Evolutionary conservation across 23 tunicate genomes (phyloP).

Genomic region (Styela clava): DNA sequence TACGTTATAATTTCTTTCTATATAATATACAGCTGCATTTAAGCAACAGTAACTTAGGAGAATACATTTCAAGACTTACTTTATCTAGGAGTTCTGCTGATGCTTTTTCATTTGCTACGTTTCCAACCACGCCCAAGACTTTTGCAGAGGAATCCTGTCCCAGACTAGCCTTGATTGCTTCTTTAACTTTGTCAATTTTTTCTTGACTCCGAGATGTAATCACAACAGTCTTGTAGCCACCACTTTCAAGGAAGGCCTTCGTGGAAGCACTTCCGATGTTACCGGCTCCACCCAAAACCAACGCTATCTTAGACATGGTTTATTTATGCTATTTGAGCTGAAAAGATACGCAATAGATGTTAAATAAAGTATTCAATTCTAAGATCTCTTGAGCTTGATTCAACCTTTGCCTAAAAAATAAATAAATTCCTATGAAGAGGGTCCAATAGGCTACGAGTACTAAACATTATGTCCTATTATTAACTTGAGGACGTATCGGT

Average conservation of each 20-base stretch:
- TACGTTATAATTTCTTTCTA: too few species aligned
- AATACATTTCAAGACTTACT: too few species aligned
- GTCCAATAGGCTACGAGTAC: too few species aligned
- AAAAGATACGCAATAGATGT: not conserved
- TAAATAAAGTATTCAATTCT: too few species aligned
- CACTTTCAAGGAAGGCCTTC: slow-evolving; percentile 53
- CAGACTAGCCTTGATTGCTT: slow-evolving; percentile 5
- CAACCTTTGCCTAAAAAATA: too few species aligned
- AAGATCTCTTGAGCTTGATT: too few species aligned
- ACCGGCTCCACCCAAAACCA: slow-evolving; percentile 88
- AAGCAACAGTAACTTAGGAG: too few species aligned
- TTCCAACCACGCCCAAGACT: slow-evolving; percentile 58
- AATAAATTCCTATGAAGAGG: too few species aligned
- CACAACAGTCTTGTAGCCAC: slow-evolving; percentile 61
- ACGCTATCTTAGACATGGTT: slow-evolving; percentile 57
- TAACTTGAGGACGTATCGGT: too few species aligned
- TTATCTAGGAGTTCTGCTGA: slow-evolving; percentile 59
- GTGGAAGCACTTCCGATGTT: slow-evolving; percentile 80
- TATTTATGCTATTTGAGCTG: not conserved
- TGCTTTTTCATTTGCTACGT: slow-evolving; percentile 48
- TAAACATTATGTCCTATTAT: too few species aligned
- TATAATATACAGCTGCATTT: too few species aligned
- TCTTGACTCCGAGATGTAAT: slow-evolving; percentile 67
- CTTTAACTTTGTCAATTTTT: slow-evolving; percentile 41
- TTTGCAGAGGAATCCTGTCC: slow-evolving; percentile 34